phyloP scores from a whole-genome alignment of 2,888 invertebrate species.

The Phengaris alcon region DNA sequence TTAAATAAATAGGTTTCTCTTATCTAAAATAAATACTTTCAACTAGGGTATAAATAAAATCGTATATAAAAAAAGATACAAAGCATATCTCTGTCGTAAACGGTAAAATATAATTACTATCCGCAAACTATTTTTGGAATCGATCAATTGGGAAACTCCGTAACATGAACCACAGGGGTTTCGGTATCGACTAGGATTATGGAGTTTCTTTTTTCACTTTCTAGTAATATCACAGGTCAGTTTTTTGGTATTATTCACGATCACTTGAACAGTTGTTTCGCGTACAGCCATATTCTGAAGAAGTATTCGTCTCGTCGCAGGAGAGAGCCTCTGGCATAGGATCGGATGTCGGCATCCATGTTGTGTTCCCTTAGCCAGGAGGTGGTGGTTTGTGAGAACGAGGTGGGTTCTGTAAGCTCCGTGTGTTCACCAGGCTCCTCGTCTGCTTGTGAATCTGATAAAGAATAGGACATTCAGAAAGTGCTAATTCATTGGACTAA shows the following conservation, averaged over 20 bases:
- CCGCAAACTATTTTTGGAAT: constrained; percentile 31
- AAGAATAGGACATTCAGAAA: not conserved
- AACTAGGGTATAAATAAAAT: constrained; percentile 53
- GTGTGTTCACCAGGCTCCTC: constrained; percentile 75
- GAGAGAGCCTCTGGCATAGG: constrained; percentile 92
- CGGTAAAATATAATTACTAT: constrained; percentile 34
- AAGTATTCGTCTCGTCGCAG: constrained; percentile 95
- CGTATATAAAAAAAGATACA: constrained; percentile 32
- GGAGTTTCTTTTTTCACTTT: constrained; percentile 41
- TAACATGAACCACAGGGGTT: not conserved
- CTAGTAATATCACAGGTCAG: constrained; percentile 71
- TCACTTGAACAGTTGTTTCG: constrained; percentile 89
- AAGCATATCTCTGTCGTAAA: constrained; percentile 38
- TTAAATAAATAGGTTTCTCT: constrained; percentile 60
- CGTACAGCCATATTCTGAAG: constrained; percentile 95
- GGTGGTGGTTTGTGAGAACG: constrained; percentile 94
- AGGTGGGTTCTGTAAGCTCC: constrained; percentile 87
- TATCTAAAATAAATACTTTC: constrained; percentile 46
- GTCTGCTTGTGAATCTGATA: constrained; percentile 62
- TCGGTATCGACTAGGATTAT: constrained; percentile 13
- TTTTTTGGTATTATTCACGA: constrained; percentile 32
- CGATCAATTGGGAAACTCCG: constrained; percentile 21
- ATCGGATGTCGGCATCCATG: constrained; percentile 95
- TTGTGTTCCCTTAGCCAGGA: constrained; percentile 96
- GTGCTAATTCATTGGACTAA: not conserved